Percentiles rank a stretch among this genome's conserved stretches.
phyloP scores from a whole-genome alignment of 1,140 invertebrate species.

The Mesaphorura yosii region DNA sequence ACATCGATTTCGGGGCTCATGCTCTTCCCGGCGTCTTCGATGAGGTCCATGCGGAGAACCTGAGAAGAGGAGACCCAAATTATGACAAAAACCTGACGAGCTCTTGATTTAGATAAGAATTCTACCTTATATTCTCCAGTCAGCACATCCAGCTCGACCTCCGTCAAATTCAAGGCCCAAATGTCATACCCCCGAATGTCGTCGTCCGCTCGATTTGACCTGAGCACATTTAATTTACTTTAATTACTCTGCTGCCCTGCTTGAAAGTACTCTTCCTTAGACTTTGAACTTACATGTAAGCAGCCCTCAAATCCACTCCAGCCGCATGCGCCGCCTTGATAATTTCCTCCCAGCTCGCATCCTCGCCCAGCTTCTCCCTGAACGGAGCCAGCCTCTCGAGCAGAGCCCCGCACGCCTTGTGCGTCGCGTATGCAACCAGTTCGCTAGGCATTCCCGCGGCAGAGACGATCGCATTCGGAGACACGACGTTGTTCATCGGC shows the following conservation, averaged over 20 bases:
- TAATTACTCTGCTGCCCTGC: too few relatives aligned
- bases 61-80: too few relatives aligned
- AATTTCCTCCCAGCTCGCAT: slow-evolving; percentile 53
- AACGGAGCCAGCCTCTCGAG: slow-evolving; percentile 49
- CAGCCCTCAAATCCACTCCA: slow-evolving; percentile 51
- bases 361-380: slow-evolving; percentile 41
- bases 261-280: too few relatives aligned
- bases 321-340: slow-evolving; percentile 45
- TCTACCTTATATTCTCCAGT: slow-evolving; percentile 45
- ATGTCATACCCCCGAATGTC: slow-evolving; percentile 32
- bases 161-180: slow-evolving; percentile 31
- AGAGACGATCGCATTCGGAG: slow-evolving; percentile 51
- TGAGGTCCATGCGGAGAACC: slow-evolving; percentile 36
- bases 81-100: neutral
- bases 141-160: slow-evolving; percentile 58
- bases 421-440: slow-evolving; percentile 49
- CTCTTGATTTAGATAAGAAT: neutral
- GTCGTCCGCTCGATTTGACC: slow-evolving; percentile 21
- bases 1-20: slow-evolving; percentile 36
- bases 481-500: slow-evolving; percentile 48
- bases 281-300: slow-evolving; percentile 50
- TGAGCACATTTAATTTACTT: slow-evolving; percentile 42
- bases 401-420: slow-evolving; percentile 54
- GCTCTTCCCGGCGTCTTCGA: slow-evolving; percentile 38
- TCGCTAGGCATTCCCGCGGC: slow-evolving; percentile 64